These are phyloP conservation scores for Actinostola sp. DNA, from an alignment of 92 coral and sea anemone genomes.

Conservation along the genomic window DNA sequence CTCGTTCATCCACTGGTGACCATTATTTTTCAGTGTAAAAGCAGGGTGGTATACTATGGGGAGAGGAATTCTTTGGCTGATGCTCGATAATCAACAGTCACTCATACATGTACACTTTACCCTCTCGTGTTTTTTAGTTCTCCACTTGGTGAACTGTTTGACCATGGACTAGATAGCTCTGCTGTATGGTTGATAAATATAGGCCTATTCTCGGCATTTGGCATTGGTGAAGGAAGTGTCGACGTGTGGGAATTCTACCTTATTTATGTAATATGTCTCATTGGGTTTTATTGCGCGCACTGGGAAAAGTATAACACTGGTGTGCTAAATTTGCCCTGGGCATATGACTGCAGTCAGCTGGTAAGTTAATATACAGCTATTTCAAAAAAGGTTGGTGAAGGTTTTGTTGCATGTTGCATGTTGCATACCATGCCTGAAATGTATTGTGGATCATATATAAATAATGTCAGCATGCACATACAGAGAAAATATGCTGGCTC, in stretches of 20 bases:
- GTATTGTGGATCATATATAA: no score
- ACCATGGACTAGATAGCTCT: constrained; percentile 97
- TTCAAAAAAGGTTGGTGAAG: neutral
- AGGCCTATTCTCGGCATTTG: constrained; percentile 78
- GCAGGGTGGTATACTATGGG: no score
- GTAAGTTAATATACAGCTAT: constrained; percentile 39
- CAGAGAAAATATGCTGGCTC: no score
- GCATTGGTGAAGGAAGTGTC: constrained; percentile 67
- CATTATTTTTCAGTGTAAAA: no score
- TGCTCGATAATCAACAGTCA: no score
- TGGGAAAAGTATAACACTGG: constrained; percentile 99
- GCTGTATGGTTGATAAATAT: constrained; percentile 87
- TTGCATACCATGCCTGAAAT: no score
- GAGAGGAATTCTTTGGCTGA: no score
- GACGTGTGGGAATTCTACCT: constrained; percentile 74
- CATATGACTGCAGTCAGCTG: constrained; percentile 90
- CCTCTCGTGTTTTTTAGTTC: constrained; percentile 57
- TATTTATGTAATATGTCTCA: constrained; percentile 62
- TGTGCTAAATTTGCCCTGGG: constrained; percentile 89
- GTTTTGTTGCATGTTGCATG: neutral
- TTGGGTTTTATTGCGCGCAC: constrained; percentile 87
- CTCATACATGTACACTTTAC: neutral
- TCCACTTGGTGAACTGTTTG: constrained; percentile 97
- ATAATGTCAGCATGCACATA: no score
- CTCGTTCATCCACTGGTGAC: no score